Conservation (phyloP, 2,888 invertebrate species). For the Torymus aiolomorphi region DNA sequence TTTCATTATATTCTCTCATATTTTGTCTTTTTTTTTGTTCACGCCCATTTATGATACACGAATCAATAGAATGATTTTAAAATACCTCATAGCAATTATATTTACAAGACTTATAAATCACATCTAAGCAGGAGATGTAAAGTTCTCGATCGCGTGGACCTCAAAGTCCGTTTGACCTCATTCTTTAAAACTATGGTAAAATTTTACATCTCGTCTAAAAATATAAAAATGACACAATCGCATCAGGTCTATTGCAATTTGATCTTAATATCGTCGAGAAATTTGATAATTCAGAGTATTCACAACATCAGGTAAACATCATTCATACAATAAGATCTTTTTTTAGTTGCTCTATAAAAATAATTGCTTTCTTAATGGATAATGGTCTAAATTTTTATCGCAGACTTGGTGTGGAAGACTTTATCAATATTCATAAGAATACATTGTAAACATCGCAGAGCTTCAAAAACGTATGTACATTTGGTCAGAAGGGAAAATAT, state of each 20-base stretch:
- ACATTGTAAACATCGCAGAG: conserved; percentile 4
- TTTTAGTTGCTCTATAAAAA: conserved; percentile 26
- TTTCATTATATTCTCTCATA: conserved; percentile 27
- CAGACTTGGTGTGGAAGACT: conserved; percentile 23
- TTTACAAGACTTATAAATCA: conserved; percentile 75
- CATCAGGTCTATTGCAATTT: conserved; percentile 66
- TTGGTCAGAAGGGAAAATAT: conserved; percentile 18
- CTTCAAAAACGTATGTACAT: conserved; percentile 23
- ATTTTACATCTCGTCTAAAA: conserved; percentile 54
- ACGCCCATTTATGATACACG: conserved; percentile 70
- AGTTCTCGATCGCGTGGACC: conserved; percentile 30
- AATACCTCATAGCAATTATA: conserved; percentile 70
- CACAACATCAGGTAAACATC: conserved; percentile 48
- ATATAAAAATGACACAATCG: conserved; percentile 69
- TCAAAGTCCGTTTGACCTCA: conserved; percentile 22
- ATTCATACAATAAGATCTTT: conserved; percentile 10
- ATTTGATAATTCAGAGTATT: conserved; percentile 40
- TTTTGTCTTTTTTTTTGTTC: conserved; percentile 36
- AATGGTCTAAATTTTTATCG: conserved; percentile 3
- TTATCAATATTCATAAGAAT: conserved; percentile 24
- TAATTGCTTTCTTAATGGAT: conserved; percentile 6
- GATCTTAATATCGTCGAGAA: conserved; percentile 55
- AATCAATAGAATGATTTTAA: conserved; percentile 69
- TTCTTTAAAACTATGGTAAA: conserved; percentile 50
- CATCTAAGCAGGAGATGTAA: conserved; percentile 63